Evolutionary conservation across 2,797 vertebrate species (phyloP).

Genomic region (Centropyge bicolor): DNA sequence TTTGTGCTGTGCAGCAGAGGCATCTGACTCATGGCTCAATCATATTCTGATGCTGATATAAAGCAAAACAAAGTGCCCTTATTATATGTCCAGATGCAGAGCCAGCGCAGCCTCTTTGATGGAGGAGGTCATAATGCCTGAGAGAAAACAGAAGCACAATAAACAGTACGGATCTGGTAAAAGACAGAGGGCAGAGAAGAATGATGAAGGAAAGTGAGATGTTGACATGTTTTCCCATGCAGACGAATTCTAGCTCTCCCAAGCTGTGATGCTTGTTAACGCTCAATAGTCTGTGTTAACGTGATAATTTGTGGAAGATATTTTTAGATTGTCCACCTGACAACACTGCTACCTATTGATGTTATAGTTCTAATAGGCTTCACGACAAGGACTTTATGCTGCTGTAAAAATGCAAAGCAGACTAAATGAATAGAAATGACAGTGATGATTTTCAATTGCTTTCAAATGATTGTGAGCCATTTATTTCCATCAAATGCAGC

Average conservation of each 20-base stretch:
- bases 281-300: neutral
- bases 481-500: neutral
- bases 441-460: neutral
- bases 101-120: constrained; percentile 24
- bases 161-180: neutral
- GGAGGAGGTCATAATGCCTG: constrained; percentile 37
- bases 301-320: constrained; percentile 2
- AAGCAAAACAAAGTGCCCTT: constrained; percentile 54
- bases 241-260: neutral
- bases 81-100: constrained; percentile 44
- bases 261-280: neutral
- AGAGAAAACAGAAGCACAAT: neutral
- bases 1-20: constrained; percentile 45
- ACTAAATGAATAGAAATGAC: neutral
- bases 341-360: constrained; percentile 8
- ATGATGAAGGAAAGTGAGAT: constrained; percentile 6
- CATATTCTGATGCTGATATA: constrained; percentile 44
- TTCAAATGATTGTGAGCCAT: constrained; percentile 1
- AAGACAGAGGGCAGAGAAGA: neutral
- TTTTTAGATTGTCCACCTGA: constrained; percentile 18
- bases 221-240: neutral
- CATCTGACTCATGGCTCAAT: constrained; percentile 54
- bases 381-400: neutral
- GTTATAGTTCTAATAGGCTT: neutral
- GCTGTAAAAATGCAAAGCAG: neutral